A percentile compares a stretch with the other conserved stretches of the same genome.
Conservation (phyloP, 2,797 vertebrate species). For the Haliaeetus albicilla region DNA sequence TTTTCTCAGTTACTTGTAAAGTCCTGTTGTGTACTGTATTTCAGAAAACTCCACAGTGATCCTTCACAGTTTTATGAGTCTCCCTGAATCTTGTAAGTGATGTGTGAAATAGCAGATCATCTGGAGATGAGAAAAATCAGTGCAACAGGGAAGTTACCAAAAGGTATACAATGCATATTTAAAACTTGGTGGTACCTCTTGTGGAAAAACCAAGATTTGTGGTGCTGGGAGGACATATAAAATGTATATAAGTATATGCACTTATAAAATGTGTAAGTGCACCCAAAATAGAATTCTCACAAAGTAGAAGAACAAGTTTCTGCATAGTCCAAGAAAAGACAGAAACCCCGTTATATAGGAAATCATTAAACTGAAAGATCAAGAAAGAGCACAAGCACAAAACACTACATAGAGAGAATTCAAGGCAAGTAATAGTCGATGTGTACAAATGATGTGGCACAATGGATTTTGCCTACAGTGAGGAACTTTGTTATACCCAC, state of each 20-base stretch:
- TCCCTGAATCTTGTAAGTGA: neutral
- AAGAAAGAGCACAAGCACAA: neutral
- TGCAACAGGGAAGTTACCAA: neutral
- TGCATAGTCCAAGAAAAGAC: neutral
- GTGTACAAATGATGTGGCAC: neutral
- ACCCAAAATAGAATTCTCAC: neutral
- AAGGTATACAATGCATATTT: neutral
- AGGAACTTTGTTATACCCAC: neutral
- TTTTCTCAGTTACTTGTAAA: neutral
- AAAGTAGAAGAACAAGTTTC: neutral
- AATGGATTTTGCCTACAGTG: neutral
- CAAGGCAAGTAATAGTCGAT: neutral
- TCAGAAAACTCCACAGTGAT: neutral
- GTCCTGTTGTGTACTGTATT: neutral
- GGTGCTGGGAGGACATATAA: neutral
- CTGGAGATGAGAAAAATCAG: neutral
- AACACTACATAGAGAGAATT: neutral
- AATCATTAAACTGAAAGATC: conserved; percentile 10
- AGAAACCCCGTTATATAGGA: neutral
- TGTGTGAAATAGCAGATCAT: neutral
- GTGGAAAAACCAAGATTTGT: neutral
- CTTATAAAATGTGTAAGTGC: neutral
- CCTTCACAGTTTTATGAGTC: neutral
- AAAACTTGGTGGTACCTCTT: neutral
- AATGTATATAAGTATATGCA: neutral